These are phyloP conservation scores for Fratercula arctica DNA, from an alignment of 2,797 vertebrate genomes.

Conservation along the genomic window DNA sequence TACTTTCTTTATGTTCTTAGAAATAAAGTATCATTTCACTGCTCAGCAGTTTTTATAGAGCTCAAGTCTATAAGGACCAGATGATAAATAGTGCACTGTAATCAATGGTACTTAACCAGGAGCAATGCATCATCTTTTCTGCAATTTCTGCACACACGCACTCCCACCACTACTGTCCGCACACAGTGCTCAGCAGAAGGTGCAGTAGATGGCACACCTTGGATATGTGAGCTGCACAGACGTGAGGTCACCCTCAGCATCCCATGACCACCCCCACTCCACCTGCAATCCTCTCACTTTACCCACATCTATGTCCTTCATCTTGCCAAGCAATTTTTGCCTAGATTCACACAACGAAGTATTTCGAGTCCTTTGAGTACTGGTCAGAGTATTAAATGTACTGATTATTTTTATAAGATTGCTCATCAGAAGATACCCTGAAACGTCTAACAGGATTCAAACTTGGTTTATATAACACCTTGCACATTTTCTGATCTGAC, in stretches of 20 bases:
- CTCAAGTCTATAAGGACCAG: neutral
- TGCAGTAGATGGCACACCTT: accelerated
- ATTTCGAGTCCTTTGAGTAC: neutral
- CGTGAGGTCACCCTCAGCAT: neutral
- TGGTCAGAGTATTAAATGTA: neutral
- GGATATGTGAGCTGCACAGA: neutral
- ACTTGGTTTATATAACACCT: neutral
- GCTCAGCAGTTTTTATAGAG: neutral
- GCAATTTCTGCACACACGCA: neutral
- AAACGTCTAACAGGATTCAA: neutral
- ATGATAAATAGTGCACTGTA: neutral
- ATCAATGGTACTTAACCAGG: neutral
- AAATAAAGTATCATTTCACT: neutral
- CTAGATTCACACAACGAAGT: neutral
- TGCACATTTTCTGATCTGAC: neutral
- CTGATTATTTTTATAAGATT: neutral
- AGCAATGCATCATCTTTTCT: neutral
- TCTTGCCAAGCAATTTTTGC: neutral
- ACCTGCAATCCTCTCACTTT: neutral
- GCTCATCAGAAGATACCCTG: neutral
- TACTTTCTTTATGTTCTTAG: neutral
- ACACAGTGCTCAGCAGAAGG: neutral
- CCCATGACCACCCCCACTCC: neutral
- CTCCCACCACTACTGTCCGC: neutral
- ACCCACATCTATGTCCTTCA: neutral